Conservation (phyloP, 35 echinoderm and acorn worm species). For the Chiridota heheva region DNA sequence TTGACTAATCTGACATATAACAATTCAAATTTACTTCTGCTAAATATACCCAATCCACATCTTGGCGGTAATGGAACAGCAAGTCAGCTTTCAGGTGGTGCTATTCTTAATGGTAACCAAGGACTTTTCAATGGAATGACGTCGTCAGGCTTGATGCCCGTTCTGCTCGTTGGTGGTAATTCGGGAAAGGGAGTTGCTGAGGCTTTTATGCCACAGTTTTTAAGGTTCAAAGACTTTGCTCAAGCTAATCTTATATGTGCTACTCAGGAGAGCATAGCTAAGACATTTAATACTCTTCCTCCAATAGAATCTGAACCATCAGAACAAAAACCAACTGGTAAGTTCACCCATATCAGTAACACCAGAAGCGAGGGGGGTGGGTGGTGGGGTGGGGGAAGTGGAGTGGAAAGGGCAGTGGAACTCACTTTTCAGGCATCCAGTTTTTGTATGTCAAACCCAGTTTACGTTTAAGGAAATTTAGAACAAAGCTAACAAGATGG, state of each 20-base stretch:
- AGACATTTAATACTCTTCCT: slow-evolving; percentile 68
- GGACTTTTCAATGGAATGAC: neutral
- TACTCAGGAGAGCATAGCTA: slow-evolving; percentile 97
- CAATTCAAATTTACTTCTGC: slow-evolving; percentile 37
- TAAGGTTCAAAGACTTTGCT: slow-evolving; percentile 76
- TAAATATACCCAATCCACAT: slow-evolving; percentile 43
- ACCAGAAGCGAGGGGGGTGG: neutral
- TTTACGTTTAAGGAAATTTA: neutral
- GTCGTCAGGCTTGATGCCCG: slow-evolving; percentile 55
- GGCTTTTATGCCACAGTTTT: slow-evolving; percentile 40
- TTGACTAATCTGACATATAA: slow-evolving; percentile 28
- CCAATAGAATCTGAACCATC: too few species aligned
- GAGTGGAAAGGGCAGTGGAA: neutral
- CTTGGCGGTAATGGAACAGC: too few species aligned
- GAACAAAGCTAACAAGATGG: neutral
- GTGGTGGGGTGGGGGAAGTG: neutral
- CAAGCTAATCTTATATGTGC: slow-evolving; percentile 95
- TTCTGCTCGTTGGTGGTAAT: slow-evolving; percentile 55
- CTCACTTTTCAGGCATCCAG: neutral
- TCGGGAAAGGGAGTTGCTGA: slow-evolving; percentile 53
- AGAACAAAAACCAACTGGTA: slow-evolving; percentile 64
- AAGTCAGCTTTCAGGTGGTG: too few species aligned
- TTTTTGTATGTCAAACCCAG: neutral
- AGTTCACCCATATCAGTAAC: neutral
- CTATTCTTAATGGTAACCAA: too few species aligned